A percentile compares a stretch with the other conserved stretches of the same genome.
These are phyloP conservation scores for Andricus grossulariae DNA, from an alignment of 1,140 invertebrate species.

Conservation along the genomic window DNA sequence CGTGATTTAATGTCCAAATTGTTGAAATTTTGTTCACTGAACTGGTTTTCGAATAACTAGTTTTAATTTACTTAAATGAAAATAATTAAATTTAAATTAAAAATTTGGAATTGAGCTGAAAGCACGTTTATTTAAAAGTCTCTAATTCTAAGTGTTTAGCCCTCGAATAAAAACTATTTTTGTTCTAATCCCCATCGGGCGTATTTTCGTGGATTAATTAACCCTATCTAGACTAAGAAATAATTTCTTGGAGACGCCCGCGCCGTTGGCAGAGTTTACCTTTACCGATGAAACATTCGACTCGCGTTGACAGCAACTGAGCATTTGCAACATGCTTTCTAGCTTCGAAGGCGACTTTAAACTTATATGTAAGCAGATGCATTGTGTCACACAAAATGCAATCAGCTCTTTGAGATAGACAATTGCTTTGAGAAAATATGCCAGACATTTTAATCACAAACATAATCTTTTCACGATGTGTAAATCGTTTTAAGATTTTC, in stretches of 20 bases:
- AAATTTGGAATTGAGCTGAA: too few relatives aligned
- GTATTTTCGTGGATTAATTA: constrained; percentile 41
- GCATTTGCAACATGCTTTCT: constrained; percentile 21
- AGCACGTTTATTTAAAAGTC: too few relatives aligned
- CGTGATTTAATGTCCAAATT: too few relatives aligned
- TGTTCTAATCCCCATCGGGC: constrained; percentile 25
- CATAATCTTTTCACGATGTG: too few relatives aligned
- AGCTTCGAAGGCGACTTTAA: constrained; percentile 14
- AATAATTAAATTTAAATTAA: too few relatives aligned
- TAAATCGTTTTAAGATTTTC: too few relatives aligned
- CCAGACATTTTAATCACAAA: too few relatives aligned
- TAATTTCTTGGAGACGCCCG: constrained; percentile 39
- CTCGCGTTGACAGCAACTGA: constrained; percentile 41
- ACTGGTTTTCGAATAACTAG: too few relatives aligned
- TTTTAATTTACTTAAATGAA: too few relatives aligned
- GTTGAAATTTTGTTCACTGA: too few relatives aligned
- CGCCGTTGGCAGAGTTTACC: constrained; percentile 36
- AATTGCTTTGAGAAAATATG: too few relatives aligned
- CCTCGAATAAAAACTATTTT: constrained; percentile 6
- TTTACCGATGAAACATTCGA: constrained; percentile 36
- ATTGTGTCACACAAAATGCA: background rate
- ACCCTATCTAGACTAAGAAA: constrained; percentile 47
- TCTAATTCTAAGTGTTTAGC: too few relatives aligned
- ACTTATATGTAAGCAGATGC: background rate
- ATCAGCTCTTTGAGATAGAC: background rate